phyloP scores from a whole-genome alignment of 2,797 vertebrate genomes.

The Rachycentron canadum region DNA sequence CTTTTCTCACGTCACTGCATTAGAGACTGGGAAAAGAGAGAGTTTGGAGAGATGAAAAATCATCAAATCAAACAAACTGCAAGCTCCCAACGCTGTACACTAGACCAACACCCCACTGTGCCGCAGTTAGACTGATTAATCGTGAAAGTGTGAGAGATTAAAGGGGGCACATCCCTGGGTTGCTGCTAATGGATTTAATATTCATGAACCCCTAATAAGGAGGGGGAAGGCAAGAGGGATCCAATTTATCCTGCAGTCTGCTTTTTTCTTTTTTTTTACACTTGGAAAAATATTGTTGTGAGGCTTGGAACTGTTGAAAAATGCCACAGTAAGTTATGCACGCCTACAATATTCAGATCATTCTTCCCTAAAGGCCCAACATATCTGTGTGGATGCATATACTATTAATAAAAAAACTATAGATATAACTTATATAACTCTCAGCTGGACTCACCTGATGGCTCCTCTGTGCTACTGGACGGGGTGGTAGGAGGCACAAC shows the following conservation, averaged over 20 bases:
- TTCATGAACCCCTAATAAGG: constrained; percentile 77
- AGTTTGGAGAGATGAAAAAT: constrained; percentile 59
- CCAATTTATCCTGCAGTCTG: constrained; percentile 69
- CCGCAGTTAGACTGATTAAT: constrained; percentile 81
- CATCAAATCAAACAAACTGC: constrained; percentile 66
- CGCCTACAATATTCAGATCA: constrained; percentile 16
- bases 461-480: constrained; percentile 92
- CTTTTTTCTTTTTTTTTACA: constrained; percentile 40
- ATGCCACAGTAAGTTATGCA: constrained; percentile 12
- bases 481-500: constrained; percentile 91
- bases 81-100: constrained; percentile 24
- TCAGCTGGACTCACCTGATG: constrained; percentile 87
- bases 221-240: constrained; percentile 69
- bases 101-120: constrained; percentile 71
- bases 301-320: constrained; percentile 25
- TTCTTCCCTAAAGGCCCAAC: constrained; percentile 14
- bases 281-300: constrained; percentile 48
- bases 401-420: neutral
- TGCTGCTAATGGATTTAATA: constrained; percentile 78
- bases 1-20: constrained; percentile 4
- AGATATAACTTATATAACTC: constrained; percentile 25
- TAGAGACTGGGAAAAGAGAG: constrained; percentile 6
- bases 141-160: constrained; percentile 81
- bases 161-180: constrained; percentile 75
- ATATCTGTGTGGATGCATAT: constrained; percentile 5